A percentile compares a stretch with the other conserved stretches of the same genome.
phyloP scores from a whole-genome alignment of 2,888 invertebrate species.

The Phorcus lineatus region DNA sequence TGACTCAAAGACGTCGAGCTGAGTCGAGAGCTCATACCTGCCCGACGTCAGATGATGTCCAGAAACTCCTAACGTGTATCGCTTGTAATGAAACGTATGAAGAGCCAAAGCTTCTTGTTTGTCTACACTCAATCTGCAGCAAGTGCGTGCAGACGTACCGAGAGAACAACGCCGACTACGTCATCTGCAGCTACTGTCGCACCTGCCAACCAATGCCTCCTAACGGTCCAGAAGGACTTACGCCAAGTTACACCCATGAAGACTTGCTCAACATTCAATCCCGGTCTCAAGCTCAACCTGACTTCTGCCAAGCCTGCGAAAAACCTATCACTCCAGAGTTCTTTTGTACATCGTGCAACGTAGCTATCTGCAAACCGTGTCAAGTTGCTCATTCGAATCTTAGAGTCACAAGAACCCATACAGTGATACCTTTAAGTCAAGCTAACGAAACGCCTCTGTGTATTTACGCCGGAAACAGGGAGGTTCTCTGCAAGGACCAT shows the following conservation, averaged over 20 bases:
- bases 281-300: neutral
- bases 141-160: slow-evolving; percentile 8
- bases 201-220: neutral
- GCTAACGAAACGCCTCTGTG: neutral
- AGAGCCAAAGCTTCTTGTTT: neutral
- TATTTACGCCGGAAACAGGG: neutral
- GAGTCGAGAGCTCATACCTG: neutral
- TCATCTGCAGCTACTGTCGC: slow-evolving; percentile 20
- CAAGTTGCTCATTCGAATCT: slow-evolving; percentile 8
- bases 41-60: neutral
- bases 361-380: neutral
- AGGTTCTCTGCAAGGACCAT: neutral
- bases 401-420: neutral
- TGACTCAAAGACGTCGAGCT: neutral
- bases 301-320: slow-evolving; percentile 5
- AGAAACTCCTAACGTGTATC: neutral
- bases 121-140: neutral
- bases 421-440: neutral
- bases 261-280: neutral
- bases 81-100: neutral
- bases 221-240: neutral
- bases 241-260: slow-evolving; percentile 7
- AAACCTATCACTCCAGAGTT: neutral
- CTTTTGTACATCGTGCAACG: neutral
- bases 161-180: neutral